Evolutionary conservation across 2,888 invertebrate genomes (phyloP), one percentile per base, ranked within the genome.

Genomic region (Tachina grossa): DNA sequence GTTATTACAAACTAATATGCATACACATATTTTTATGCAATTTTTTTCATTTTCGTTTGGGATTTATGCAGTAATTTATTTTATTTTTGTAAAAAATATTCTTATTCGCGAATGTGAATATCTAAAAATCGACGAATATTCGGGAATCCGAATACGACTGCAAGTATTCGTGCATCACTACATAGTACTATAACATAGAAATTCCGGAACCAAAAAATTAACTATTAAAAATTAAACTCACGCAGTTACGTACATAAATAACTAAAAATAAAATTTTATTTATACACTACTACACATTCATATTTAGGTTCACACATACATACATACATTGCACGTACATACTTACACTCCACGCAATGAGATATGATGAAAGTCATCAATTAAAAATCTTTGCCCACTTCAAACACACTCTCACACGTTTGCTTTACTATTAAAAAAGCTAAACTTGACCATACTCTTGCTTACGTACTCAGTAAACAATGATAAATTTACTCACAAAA

Each of bases 401-500:
- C 45, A 55, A 45, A 76, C 39, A 11, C 13, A 22, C 22, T 49
- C 8, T 49, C 19, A 61, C 51, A 57, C n/a, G n/a, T 14, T 22
- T 22, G 14, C 5, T 45, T 31, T 31, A 31, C 14, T 74, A 45
- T 31, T 31, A 16, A 66, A 55, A 77, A 19, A 14, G 0, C 41
- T 74, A 80, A 80, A 80, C 80, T 80, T 74, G 80, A 74, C 57
- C 81, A 59, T 68, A 75, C 74, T 68, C 66, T 49, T 51, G 16
- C 31, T 59, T 49, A 69, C 41, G 9, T 14, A 45, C 66, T 41
- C 41, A 66, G 65, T 81, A 65, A 77, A 65, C 55, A 72, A 82
- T 59, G 55, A 72, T 66, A 53, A 75, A 79, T 45, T 75, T 76
- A 66, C 74, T 66, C 31, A 4, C 4, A 43, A 45, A 1, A 77